phyloP scores from a whole-genome alignment of 1,140 invertebrate species.

The Halesus radiatus region DNA sequence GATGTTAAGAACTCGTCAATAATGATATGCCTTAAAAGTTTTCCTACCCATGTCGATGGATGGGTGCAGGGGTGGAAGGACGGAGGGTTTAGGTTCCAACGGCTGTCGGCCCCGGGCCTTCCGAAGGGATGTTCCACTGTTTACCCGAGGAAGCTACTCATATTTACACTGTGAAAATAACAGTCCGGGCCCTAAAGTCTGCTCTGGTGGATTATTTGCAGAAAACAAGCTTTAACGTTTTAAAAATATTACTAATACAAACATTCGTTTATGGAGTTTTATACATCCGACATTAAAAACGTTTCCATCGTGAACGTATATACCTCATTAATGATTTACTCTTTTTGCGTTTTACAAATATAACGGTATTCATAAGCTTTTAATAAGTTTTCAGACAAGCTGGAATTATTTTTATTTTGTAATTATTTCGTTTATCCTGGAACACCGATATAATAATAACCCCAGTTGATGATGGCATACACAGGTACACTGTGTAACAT shows the following conservation, averaged over 20 bases:
- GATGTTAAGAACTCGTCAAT: not conserved
- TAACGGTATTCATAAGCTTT: no score
- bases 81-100: conserved; percentile 13
- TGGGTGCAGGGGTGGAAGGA: not conserved
- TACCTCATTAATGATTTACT: no score
- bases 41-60: not conserved
- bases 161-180: conserved; percentile 57
- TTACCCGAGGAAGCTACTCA: conserved; percentile 52
- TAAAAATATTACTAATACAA: not conserved
- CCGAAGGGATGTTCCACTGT: conserved; percentile 49
- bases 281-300: no score
- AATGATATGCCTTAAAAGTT: conserved; percentile 10
- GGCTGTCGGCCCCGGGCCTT: conserved; percentile 28
- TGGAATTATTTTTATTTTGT: no score
- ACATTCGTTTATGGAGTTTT: no score
- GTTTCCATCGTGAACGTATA: no score
- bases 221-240: conserved; percentile 7
- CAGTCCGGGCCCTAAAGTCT: conserved; percentile 46
- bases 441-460: no score
- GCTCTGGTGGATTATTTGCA: conserved; percentile 8
- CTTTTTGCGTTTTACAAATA: no score
- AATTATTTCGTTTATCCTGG: no score
- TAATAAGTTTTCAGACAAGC: no score
- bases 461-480: no score
- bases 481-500: no score